A percentile compares a stretch with the other conserved stretches of the same genome.
phyloP scores from a whole-genome alignment of 2,797 vertebrate genomes.

The Thaleichthys pacificus region DNA sequence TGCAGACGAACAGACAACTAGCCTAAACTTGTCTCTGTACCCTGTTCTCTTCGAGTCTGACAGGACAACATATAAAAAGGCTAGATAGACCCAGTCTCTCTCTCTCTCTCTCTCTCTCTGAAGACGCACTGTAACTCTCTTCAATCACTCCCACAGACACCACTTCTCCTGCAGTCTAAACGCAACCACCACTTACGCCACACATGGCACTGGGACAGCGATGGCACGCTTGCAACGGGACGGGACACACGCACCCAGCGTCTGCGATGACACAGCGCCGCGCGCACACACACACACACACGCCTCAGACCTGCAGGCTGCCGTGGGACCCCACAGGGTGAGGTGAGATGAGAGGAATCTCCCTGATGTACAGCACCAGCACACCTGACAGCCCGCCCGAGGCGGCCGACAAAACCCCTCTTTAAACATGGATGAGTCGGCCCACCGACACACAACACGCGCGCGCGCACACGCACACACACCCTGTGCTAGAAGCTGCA shows the following conservation, averaged over 20 bases:
- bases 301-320: conserved; percentile 3
- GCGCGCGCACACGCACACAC: conserved; percentile 4
- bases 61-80: too few relatives aligned
- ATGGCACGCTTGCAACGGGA: too few relatives aligned
- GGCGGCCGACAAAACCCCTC: conserved; percentile 68
- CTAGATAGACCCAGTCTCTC: background rate
- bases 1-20: too few relatives aligned
- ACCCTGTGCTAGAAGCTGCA: conserved; percentile 35
- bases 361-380: conserved; percentile 45
- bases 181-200: too few relatives aligned
- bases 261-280: conserved; percentile 28
- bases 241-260: background rate
- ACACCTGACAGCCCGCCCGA: conserved; percentile 70
- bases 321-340: conserved; percentile 18
- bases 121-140: too few relatives aligned
- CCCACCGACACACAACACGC: conserved; percentile 52
- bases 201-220: too few relatives aligned
- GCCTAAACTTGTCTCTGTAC: too few relatives aligned
- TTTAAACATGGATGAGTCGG: conserved; percentile 78
- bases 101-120: conserved; percentile 8
- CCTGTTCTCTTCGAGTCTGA: background rate
- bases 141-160: too few relatives aligned
- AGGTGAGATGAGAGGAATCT: conserved; percentile 48
- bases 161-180: too few relatives aligned
- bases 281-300: conserved; percentile 19